A percentile compares a stretch with the other conserved stretches of the same genome.
Evolutionary conservation across 2,113 vertebrate species (phyloP).

Genomic region (Chaetops frenatus): DNA sequence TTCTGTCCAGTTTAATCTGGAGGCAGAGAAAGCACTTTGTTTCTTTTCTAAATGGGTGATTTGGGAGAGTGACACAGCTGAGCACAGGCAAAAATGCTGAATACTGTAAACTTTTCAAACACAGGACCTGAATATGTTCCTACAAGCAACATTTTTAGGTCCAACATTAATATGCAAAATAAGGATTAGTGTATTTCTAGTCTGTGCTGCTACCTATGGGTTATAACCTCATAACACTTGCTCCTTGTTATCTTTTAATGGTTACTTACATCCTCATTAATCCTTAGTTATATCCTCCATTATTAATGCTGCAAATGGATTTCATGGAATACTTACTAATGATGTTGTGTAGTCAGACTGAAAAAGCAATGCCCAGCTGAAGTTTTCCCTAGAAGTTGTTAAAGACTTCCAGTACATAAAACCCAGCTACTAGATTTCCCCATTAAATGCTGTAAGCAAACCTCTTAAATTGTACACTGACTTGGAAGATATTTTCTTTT

Average conservation of each 20-base stretch:
- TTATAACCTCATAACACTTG: background rate
- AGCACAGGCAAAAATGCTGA: background rate
- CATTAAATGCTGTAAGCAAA: background rate
- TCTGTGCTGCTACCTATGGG: background rate
- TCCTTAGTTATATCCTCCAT: background rate
- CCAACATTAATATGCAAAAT: background rate
- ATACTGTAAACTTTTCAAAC: background rate
- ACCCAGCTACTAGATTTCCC: background rate
- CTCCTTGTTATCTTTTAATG: background rate
- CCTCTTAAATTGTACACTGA: background rate
- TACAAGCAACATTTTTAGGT: background rate
- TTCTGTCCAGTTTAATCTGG: background rate
- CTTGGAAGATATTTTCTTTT: fast-evolving
- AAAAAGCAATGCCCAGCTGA: background rate
- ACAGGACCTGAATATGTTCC: background rate
- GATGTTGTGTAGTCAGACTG: background rate
- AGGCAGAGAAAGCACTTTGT: background rate
- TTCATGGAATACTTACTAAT: constrained; percentile 6
- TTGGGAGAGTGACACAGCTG: background rate
- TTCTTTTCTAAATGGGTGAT: background rate
- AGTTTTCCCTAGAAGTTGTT: background rate
- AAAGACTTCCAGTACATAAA: background rate
- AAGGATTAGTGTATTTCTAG: background rate
- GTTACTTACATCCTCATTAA: background rate
- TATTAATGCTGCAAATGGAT: background rate